Percentiles rank a stretch among this genome's conserved stretches.
Conservation (phyloP, 1,140 invertebrate genomes). For the Anoplolepis gracilipes region DNA sequence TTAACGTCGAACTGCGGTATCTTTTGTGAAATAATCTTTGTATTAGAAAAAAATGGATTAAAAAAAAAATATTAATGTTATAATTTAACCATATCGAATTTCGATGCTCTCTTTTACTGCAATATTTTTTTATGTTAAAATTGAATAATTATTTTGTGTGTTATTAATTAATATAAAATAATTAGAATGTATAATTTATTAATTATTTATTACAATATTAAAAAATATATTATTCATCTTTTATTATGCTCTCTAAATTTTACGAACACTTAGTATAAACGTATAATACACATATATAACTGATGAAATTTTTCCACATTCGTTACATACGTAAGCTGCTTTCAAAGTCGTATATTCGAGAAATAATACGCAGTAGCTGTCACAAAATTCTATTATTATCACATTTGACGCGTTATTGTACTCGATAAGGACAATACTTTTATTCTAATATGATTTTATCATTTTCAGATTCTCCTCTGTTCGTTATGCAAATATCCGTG, state of each 20-base stretch:
- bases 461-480: not conserved
- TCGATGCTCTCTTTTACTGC: not conserved
- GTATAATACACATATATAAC: too few species aligned
- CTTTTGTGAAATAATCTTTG: not conserved
- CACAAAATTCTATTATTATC: too few species aligned
- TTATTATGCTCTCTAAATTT: too few species aligned
- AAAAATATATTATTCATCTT: too few species aligned
- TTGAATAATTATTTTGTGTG: too few species aligned
- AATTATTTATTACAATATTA: too few species aligned
- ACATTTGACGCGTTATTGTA: too few species aligned
- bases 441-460: not conserved
- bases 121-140: not conserved
- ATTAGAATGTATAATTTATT: too few species aligned
- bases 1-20: not conserved
- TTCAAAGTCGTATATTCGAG: not conserved
- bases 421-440: too few species aligned
- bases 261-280: too few species aligned
- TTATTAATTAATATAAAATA: too few species aligned
- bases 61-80: not conserved
- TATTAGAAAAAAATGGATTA: not conserved
- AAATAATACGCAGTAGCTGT: too few species aligned
- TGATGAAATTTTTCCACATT: not conserved
- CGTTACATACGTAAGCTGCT: not conserved
- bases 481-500: not conserved
- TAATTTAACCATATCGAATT: not conserved